Conservation (phyloP, 37 sponge, comb jelly and placozoan genomes). For the Beroe forskalii region DNA sequence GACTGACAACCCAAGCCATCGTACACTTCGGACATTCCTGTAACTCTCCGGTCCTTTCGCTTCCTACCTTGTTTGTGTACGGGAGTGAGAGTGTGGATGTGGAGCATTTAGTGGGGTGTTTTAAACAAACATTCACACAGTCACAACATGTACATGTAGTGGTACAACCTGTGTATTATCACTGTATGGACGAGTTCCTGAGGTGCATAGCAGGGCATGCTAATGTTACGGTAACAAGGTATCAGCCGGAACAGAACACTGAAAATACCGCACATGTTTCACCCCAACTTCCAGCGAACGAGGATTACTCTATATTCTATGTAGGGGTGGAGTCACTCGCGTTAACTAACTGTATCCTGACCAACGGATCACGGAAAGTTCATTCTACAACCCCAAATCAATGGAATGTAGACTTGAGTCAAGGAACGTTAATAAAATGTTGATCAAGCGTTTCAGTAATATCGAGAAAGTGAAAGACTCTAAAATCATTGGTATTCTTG, state of each 20-base stretch:
- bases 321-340: constrained; percentile 10
- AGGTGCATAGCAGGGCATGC: background rate
- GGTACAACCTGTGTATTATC: background rate
- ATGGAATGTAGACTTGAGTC: constrained; percentile 71
- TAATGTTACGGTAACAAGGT: background rate
- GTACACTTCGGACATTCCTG: constrained; percentile 39
- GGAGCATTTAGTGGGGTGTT: background rate
- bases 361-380: constrained; percentile 57
- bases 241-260: background rate
- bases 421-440: constrained; percentile 72
- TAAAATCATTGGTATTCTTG: constrained; percentile 84
- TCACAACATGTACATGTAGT: background rate
- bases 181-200: background rate
- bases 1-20: constrained; percentile 9
- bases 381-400: constrained; percentile 76
- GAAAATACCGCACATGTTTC: background rate
- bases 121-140: background rate
- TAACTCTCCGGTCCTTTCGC: background rate
- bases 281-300: too few relatives aligned
- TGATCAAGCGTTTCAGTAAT: constrained; percentile 76
- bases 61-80: constrained; percentile 9
- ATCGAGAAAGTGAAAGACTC: constrained; percentile 89
- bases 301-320: background rate
- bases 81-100: background rate
- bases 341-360: constrained; percentile 29